Evolutionary conservation across 2,113 vertebrate genomes (phyloP).

Genomic region (Poecilia latipinna): DNA sequence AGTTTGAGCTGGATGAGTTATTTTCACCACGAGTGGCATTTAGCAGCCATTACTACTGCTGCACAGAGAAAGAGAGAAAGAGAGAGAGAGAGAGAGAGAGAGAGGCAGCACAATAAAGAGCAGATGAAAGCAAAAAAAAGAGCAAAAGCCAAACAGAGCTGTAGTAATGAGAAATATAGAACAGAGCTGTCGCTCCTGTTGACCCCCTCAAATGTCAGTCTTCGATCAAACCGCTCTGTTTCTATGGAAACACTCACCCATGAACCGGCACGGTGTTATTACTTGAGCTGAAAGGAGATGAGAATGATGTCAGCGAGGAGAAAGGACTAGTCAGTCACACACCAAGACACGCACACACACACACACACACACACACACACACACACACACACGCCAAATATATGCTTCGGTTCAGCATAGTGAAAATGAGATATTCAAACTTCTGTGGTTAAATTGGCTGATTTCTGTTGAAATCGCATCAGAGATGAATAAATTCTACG

Average conservation of each 20-base stretch:
- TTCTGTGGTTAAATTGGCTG: neutral
- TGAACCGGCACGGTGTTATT: constrained; percentile 61
- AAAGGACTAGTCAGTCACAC: constrained; percentile 3
- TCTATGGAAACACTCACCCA: constrained; percentile 77
- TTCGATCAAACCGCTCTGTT: constrained; percentile 59
- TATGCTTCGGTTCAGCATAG: neutral
- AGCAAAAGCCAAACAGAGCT: constrained; percentile 40
- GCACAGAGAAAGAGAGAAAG: constrained; percentile 2
- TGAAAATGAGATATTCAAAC: neutral
- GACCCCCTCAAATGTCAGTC: constrained; percentile 64
- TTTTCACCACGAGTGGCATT: constrained; percentile 48
- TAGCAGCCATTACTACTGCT: constrained; percentile 43
- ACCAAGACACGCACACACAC: neutral
- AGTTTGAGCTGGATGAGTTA: constrained; percentile 43
- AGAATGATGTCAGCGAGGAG: constrained; percentile 44
- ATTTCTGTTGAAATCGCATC: neutral
- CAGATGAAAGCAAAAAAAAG: constrained; percentile 10
- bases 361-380: constrained; percentile 1
- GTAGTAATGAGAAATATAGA: constrained; percentile 41
- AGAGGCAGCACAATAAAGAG: constrained; percentile 10
- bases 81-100: neutral
- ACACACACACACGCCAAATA: neutral
- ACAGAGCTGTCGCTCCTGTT: constrained; percentile 14
- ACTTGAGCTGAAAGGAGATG: constrained; percentile 67
- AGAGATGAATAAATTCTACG: too few species aligned